Evolutionary conservation across 2,888 invertebrate genomes (phyloP), one percentile per base, ranked within the genome.

Genomic region (Pammene fasciana): DNA sequence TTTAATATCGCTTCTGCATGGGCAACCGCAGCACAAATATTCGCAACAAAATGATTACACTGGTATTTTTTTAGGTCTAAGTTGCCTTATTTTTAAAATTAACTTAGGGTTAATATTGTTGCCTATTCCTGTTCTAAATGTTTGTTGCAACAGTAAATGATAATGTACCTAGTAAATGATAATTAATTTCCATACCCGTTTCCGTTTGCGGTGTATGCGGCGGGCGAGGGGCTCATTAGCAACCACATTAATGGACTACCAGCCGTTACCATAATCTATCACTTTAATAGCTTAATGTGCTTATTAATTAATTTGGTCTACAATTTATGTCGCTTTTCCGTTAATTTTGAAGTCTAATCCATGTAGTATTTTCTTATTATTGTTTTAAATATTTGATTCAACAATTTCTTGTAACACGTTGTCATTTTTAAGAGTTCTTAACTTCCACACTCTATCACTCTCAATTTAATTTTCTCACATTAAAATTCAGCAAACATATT

Each of bases 201-300:
- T 13, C 14, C 11, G 46, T 38, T 43, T 41, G 62, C 62, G 62
- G 60, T 48, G 18, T n/a, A 14, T 13, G 16, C 36, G 38, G 8
- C 48, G 13, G 26, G 50, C 62, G 18, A 34, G 18, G 18, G 6
- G 36, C 41, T 62, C 62, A 62, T 62, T 62, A 52, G 50, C 52
- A 50, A 50, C 50, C 50, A 41, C 14, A 41, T 59, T 61, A 62
- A 62, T 50, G 50, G 41, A 36, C 41, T 11, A 38, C 18, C 62
- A 41, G 62, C 52, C 41, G 62, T 10, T 52, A 18, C 50, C 41
- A 18, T 50, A 50, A 62, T 62, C 62, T 62, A 52, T 62, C 62
- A 62, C 52, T 62, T 62, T 62, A 62, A 62, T 41, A 38, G 38
- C 61, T 11, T 52, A 41, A 50, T 14, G 13, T 48, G 48, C 41